Conservation (phyloP, 2,797 vertebrate genomes). For the Pseudochromis fuscus region DNA sequence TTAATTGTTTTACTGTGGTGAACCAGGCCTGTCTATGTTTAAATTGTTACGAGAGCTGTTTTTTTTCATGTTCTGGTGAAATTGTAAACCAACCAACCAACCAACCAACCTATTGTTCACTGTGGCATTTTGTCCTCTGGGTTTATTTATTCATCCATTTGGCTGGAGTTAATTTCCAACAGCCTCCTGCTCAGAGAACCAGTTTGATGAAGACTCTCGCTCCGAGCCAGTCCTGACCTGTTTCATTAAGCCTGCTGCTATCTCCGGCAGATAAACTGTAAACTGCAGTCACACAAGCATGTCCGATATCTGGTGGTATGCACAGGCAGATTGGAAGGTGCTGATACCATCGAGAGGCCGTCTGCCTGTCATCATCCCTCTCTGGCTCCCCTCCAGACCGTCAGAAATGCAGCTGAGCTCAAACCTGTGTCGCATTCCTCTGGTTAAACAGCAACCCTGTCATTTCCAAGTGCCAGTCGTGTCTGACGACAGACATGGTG, state of each 20-base stretch:
- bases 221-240: constrained; percentile 56
- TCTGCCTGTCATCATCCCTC: constrained; percentile 75
- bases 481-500: constrained; percentile 51
- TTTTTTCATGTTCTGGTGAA: constrained; percentile 13
- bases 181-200: constrained; percentile 36
- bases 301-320: constrained; percentile 77
- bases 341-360: constrained; percentile 71
- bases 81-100: too few species aligned
- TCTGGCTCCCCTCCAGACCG: constrained; percentile 70
- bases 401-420: constrained; percentile 70
- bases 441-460: constrained; percentile 65
- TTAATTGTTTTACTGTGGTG: constrained; percentile 21
- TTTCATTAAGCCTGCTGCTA: constrained; percentile 59
- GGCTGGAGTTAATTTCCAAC: constrained; percentile 60
- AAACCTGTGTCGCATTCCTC: constrained; percentile 61
- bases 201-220: constrained; percentile 46
- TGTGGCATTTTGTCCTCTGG: constrained; percentile 18
- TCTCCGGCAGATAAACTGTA: constrained; percentile 64
- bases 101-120: constrained; percentile 43
- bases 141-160: constrained; percentile 11
- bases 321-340: constrained; percentile 64
- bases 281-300: constrained; percentile 71
- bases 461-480: constrained; percentile 48
- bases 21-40: constrained; percentile 17
- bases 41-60: constrained; percentile 14